Evolutionary conservation across 2,113 vertebrate genomes (phyloP), one percentile per base, ranked within the genome.

Genomic region (Coptodon rendalli): DNA sequence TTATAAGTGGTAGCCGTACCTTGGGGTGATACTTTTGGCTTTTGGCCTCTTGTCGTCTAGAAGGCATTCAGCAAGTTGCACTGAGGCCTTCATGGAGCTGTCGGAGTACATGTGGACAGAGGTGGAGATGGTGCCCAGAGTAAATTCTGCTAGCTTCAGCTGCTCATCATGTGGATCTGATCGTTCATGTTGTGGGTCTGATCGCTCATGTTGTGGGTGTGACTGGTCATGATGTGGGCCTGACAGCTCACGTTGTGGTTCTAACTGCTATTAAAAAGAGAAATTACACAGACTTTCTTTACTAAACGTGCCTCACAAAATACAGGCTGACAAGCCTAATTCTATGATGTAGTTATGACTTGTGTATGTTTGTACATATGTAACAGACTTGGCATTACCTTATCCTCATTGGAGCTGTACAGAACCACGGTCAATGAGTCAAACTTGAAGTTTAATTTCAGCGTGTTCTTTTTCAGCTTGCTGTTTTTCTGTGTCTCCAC

Each of bases 11-110:
- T 48, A 31, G 71, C 9, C 3, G 50, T 86, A 99, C 99, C 98
- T 97, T 81, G 98, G 96, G 22, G 97, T 98, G 89, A 98, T 97
- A 92, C 97, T 99, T 89, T 98, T 96, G 81, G 98, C 94, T 36
- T 93, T 96, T 54, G 97, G 95, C 80, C 98, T 97, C 95, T 97
- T 99, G 94, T 99, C 99, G 91, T 99, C 99, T 73, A 99, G 96
- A 11, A 98, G 97, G 88, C 98, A 99, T 82, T 98, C 96, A 45
- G 96, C 89, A 81, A 99, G 96, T 89, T 94, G 97, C 78, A 99
- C 97, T 5, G 97, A 96, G 50, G 96, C 97, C 91, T 96, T 97
- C 97, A 97, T 96, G 87, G 98, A 97, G 48, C 96, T 95, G 96
- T 99, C 98, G 2, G 98, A 98, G 88, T 96, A 96, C 97, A 98